Percentiles rank a stretch among this genome's conserved stretches.
These are phyloP conservation scores for Circaetus cinerascens DNA, from an alignment of 2,113 vertebrate species.

Conservation along the genomic window DNA sequence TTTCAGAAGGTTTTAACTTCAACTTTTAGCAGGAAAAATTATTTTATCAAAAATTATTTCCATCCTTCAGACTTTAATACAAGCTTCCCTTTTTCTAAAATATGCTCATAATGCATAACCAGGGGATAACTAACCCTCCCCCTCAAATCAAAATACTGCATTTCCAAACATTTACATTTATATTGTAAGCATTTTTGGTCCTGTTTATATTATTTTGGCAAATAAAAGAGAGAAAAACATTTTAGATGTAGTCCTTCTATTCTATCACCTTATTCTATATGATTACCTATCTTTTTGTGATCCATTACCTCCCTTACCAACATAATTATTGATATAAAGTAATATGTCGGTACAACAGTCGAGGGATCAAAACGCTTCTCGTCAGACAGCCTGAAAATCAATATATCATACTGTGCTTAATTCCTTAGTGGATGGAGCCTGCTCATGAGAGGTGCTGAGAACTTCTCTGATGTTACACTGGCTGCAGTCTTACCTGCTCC, in stretches of 20 bases:
- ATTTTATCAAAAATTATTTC: not conserved
- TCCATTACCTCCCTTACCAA: not conserved
- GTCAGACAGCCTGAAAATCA: not conserved
- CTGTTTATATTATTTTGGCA: not conserved
- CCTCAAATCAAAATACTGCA: not conserved
- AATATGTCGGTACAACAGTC: not conserved
- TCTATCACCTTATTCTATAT: not conserved
- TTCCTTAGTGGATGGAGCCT: not conserved
- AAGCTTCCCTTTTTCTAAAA: not conserved
- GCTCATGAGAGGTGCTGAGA: not conserved
- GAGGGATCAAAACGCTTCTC: not conserved
- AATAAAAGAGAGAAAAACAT: not conserved
- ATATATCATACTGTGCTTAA: not conserved
- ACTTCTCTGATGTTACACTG: not conserved
- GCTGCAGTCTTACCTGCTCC: not conserved
- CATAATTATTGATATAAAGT: not conserved
- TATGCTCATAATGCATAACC: not conserved
- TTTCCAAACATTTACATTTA: not conserved
- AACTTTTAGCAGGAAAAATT: not conserved
- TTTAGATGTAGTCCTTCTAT: not conserved
- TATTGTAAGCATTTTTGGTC: not conserved
- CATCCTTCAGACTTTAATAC: not conserved
- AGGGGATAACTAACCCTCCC: not conserved
- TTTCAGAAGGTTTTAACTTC: not conserved
- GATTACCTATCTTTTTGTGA: not conserved